Base-by-base conservation (phyloP, 2,888 invertebrate species). In the Tinea semifulvella region DNA sequence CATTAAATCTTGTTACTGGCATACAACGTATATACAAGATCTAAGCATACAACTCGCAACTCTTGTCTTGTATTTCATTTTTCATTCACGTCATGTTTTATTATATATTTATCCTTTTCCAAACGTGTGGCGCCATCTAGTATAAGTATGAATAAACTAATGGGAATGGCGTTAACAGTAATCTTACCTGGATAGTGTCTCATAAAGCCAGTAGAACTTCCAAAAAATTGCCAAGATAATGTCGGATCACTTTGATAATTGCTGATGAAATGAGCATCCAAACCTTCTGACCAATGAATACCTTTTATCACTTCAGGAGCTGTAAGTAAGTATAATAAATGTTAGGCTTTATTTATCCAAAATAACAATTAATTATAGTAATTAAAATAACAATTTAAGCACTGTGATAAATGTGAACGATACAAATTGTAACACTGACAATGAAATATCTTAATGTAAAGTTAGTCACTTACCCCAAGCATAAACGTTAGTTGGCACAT, bases 221-320 rank as follows among this genome's bases (percentile, higher is more conserved):
- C 98, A 71, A 98, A 99, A 70, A 96, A 98, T 79, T 99, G 99
- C 96, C 98, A 99, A 3, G 94, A 93, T 31, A 97, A 81, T 2
- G 93, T 90, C 11, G 93, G 92, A 69, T 96, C 94, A 47, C 86
- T 85, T 63, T 90, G 87, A 62, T 91, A 91, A 72, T 97, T 97
- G 60, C 89, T 88, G 53, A 87, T 87, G 72, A 98, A 98, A 53
- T 90, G 92, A 45, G 89, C 86, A 68, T 98, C 96, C 55, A 99
- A 82, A 54, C 91, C 90, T 63, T 94, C 91, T 2, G 98, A 96
- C 99, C 99, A 99, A 63, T 91, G 89, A 49, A 98, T 95, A 25
- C 95, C 96, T 69, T 92, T 90, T 48, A 96, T 87, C 4, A 98
- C 93, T 56, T 91, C 89, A 45, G 89, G 84, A 46, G 95, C 91